phyloP scores from a whole-genome alignment of 2,888 invertebrate genomes.

The Sarcophaga subvicina region DNA sequence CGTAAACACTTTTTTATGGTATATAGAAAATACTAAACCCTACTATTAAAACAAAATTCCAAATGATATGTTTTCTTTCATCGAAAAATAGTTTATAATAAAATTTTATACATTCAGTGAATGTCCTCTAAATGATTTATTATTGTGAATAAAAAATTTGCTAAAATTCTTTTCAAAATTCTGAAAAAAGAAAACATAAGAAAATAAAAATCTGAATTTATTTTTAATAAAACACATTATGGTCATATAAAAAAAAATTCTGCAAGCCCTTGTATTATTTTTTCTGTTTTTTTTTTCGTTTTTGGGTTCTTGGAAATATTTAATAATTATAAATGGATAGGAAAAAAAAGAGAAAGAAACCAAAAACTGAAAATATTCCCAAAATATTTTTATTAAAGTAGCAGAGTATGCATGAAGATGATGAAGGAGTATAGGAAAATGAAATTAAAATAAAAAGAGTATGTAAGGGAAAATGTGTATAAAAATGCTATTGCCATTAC shows the following conservation, averaged over 20 bases:
- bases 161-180: background rate
- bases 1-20: too few species aligned
- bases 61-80: too few species aligned
- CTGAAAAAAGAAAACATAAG: background rate
- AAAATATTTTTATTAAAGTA: slow-evolving; percentile 4
- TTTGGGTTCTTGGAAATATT: slow-evolving; percentile 30
- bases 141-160: slow-evolving; percentile 13
- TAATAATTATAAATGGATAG: slow-evolving; percentile 48
- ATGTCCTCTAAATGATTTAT: slow-evolving; percentile 33
- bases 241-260: slow-evolving; percentile 2
- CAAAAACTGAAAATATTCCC: slow-evolving; percentile 14
- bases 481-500: background rate
- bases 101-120: too few species aligned
- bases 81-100: too few species aligned
- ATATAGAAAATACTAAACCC: too few species aligned
- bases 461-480: slow-evolving; percentile 1
- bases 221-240: slow-evolving; percentile 31
- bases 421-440: background rate
- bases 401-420: background rate
- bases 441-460: background rate
- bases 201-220: background rate
- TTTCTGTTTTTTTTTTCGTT: background rate
- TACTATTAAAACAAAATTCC: too few species aligned
- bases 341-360: background rate
- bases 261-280: background rate